Percentiles rank a stretch among this genome's conserved stretches.
Evolutionary conservation across 92 coral and sea anemone genomes (phyloP).

Genomic region (Phenganax subtilis): DNA sequence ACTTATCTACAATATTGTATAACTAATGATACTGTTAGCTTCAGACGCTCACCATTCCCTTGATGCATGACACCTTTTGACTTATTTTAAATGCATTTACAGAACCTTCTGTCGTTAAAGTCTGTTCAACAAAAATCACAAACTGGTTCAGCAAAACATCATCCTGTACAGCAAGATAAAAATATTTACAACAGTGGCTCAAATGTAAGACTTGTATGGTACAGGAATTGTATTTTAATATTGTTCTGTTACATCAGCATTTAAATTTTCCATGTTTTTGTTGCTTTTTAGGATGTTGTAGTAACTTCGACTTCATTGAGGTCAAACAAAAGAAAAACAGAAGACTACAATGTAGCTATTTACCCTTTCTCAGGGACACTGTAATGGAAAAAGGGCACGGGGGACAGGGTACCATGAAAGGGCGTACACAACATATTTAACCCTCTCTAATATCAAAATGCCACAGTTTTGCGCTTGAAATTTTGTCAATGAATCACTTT

Average conservation of each 20-base stretch:
- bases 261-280: background rate
- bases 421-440: no score
- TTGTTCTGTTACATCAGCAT: no score
- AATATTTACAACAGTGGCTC: background rate
- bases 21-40: background rate
- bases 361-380: background rate
- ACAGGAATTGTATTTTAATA: no score
- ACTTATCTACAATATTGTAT: background rate
- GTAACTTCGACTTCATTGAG: background rate
- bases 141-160: constrained; percentile 10
- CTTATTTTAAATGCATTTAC: constrained; percentile 1
- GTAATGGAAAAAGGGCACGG: no score
- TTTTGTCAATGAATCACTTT: no score
- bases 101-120: constrained; percentile 50
- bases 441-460: no score
- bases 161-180: constrained; percentile 24
- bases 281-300: background rate
- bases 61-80: no score
- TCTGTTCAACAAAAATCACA: constrained; percentile 38
- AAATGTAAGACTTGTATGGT: background rate
- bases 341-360: constrained; percentile 2
- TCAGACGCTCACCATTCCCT: background rate
- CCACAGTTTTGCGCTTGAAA: no score
- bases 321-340: constrained; percentile 8
- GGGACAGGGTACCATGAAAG: no score